phyloP scores from a whole-genome alignment of 1,140 invertebrate species.

The Drosophila prosaltans region DNA sequence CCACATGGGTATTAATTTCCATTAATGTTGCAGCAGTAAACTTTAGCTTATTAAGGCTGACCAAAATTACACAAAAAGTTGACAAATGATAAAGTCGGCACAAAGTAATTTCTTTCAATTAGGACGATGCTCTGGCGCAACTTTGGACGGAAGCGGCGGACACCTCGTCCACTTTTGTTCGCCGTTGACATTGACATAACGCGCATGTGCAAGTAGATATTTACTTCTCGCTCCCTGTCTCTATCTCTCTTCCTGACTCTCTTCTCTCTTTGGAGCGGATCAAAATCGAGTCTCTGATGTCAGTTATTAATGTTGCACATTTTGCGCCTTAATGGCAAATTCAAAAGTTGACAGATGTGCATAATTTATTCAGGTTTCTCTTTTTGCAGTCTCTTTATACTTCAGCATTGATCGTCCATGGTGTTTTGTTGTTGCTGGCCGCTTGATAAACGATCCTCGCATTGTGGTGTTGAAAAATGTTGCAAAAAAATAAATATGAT shows the following conservation, averaged over 20 bases:
- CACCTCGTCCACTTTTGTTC: conserved; percentile 69
- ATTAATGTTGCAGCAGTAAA: conserved; percentile 27
- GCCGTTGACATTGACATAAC: conserved; percentile 81
- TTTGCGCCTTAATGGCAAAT: conserved; percentile 83
- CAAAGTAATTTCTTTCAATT: conserved; percentile 83
- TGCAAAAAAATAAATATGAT: conserved; percentile 68
- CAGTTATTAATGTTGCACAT: conserved; percentile 83
- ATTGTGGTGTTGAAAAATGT: conserved; percentile 78
- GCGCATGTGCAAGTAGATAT: conserved; percentile 49
- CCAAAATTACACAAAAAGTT: conserved; percentile 62
- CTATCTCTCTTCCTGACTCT: neutral
- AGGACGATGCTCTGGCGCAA: conserved; percentile 66
- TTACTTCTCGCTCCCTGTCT: neutral
- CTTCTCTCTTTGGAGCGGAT: conserved; percentile 54
- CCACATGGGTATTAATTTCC: conserved; percentile 38
- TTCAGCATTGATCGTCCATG: conserved; percentile 44
- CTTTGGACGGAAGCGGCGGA: conserved; percentile 5
- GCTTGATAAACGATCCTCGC: conserved; percentile 68
- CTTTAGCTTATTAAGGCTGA: neutral
- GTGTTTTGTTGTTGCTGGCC: conserved; percentile 20
- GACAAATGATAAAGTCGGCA: conserved; percentile 78
- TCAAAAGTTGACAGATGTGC: conserved; percentile 83
- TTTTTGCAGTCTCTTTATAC: conserved; percentile 30
- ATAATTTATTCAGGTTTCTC: conserved; percentile 77
- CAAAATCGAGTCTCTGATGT: conserved; percentile 71